Conservation (phyloP, 2,113 vertebrate species). For the Catagonus wagneri region DNA sequence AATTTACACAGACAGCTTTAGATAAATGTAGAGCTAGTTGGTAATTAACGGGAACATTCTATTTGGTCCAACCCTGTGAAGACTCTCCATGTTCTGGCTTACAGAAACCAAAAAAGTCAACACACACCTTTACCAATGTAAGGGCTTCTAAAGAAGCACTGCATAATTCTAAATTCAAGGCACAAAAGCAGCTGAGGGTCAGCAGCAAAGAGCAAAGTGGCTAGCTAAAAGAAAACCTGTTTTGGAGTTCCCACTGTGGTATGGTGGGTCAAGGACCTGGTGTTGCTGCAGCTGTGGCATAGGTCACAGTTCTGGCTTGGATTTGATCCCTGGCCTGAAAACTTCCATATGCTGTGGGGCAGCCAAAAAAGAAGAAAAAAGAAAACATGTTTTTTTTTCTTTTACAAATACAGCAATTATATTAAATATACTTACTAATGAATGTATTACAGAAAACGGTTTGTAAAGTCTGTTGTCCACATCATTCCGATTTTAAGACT, state of each 20-base stretch:
- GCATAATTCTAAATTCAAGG: slow-evolving; percentile 79
- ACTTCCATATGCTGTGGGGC: no score
- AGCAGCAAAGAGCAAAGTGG: slow-evolving; percentile 69
- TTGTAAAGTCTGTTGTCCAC: neutral
- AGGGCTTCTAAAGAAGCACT: slow-evolving; percentile 55
- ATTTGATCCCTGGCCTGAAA: no score
- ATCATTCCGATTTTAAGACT: slow-evolving; percentile 1
- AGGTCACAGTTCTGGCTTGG: no score
- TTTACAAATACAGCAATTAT: slow-evolving; percentile 6
- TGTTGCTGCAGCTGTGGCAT: no score
- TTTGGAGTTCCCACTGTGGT: neutral
- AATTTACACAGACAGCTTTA: slow-evolving; percentile 9
- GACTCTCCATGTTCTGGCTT: slow-evolving; percentile 50
- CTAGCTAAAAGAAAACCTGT: slow-evolving; percentile 70
- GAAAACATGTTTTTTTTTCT: slow-evolving; percentile 69
- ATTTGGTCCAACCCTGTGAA: neutral
- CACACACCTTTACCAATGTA: slow-evolving; percentile 67
- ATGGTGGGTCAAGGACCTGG: no score
- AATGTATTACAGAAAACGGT: neutral
- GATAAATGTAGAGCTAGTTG: neutral
- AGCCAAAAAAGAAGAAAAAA: no score
- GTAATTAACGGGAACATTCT: neutral
- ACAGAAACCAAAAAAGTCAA: slow-evolving; percentile 51
- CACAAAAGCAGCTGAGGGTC: slow-evolving; percentile 70
- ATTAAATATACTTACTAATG: slow-evolving; percentile 43